Evolutionary conservation across 2,113 vertebrate genomes (phyloP), one percentile per base, ranked within the genome.

Genomic region (Emydura subglobosa): DNA sequence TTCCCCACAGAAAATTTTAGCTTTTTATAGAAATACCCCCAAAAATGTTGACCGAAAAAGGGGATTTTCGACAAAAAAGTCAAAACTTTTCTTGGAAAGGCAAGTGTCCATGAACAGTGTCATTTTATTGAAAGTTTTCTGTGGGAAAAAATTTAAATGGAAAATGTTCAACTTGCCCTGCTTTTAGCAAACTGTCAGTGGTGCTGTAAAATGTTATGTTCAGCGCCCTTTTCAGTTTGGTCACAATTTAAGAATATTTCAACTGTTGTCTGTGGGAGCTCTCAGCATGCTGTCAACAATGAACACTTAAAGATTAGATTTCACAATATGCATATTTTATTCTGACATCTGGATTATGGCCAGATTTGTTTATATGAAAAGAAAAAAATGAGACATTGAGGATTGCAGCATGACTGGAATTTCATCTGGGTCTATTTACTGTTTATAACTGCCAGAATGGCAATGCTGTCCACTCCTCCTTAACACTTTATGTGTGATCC

Each of bases 381-480:
- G 85, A 93, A 92, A 2, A 39, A 19, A 29, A 25, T 49, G 79
- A 79, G 47, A 79, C 2, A 4, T 9, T 14, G 79, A 86, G 3
- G 29, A 49, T 2, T 47, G 10, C 4, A 84, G 47, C 10, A 65
- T 74, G 34, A 22, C 80, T 74, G 79, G 42, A 88, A 83, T 83
- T 85, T 85, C 55, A 19, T 51, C 31, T 49, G 31, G 1, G 0
- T 79, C 92, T 90, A 39, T 85, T 79, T 42, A 14, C 11, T 29
- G n/a, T 51, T 61, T 81, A 24, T 44, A 89, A 21, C 31, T 82
- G 16, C 12, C 44, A 68, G 61, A 39, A 25, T 53, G 31, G 21
- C n/a, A 49, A 34, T 42, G 8, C 25, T 82, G 14, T 59, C 0
- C 0, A 34, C 10, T 27, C 47, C 42, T 5, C 5, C 50, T 8